A percentile compares a stretch with the other conserved stretches of the same genome.
Conservation (phyloP, 23 tunicate genomes). For the Styela clava region DNA sequence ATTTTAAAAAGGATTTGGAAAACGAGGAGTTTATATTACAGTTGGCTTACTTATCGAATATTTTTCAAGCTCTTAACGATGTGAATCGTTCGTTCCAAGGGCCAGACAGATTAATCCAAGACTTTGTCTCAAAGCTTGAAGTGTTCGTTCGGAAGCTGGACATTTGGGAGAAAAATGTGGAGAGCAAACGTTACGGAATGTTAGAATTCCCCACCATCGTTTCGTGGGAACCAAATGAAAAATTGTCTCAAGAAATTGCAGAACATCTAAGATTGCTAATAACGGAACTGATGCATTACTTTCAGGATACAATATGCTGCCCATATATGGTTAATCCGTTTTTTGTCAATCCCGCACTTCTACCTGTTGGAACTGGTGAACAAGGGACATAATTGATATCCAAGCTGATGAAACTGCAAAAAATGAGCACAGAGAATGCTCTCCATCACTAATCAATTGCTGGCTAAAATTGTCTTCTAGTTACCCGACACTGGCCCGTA, state of each 20-base stretch:
- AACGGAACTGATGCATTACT: constrained; percentile 53
- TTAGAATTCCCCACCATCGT: constrained; percentile 35
- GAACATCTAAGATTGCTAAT: constrained; percentile 37
- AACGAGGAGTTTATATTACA: constrained; percentile 43
- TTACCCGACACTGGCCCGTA: constrained; percentile 41
- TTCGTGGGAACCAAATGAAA: constrained; percentile 28
- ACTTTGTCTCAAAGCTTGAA: constrained; percentile 30
- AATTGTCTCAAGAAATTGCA: constrained; percentile 41
- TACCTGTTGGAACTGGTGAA: constrained; percentile 54
- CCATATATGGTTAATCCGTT: constrained; percentile 47
- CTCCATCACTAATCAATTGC: constrained; percentile 67
- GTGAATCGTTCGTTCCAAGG: constrained; percentile 37
- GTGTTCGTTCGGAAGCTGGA: constrained; percentile 55
- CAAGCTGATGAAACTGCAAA: constrained; percentile 54
- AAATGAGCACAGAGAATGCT: constrained; percentile 45
- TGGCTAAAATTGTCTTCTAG: constrained; percentile 50
- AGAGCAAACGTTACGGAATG: constrained; percentile 49
- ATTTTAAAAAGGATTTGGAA: constrained; percentile 56
- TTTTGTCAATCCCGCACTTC: constrained; percentile 46
- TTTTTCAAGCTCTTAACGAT: constrained; percentile 43
- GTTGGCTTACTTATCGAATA: constrained; percentile 53
- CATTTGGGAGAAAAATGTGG: constrained; percentile 47
- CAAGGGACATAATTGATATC: constrained; percentile 52
- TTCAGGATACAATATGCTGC: constrained; percentile 51
- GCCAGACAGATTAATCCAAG: constrained; percentile 15